These are phyloP conservation scores for Rhabdomys pumilio DNA, from an alignment of 2,797 vertebrate species.

Conservation along the genomic window DNA sequence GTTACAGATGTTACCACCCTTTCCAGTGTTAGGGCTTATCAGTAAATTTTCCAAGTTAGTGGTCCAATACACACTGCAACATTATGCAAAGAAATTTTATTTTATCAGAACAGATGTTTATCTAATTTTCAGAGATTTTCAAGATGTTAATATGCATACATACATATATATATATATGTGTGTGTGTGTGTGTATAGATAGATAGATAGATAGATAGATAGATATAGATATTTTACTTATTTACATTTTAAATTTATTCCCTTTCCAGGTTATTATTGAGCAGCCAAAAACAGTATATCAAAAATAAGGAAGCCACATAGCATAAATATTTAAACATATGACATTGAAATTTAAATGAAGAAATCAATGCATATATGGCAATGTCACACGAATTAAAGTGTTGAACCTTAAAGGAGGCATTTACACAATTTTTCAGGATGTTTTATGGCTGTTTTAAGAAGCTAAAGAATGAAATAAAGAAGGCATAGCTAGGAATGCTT, in stretches of 20 bases:
- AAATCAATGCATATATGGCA: slow-evolving; percentile 69
- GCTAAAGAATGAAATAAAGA: slow-evolving; percentile 59
- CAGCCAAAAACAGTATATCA: slow-evolving; percentile 60
- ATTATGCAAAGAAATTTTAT: slow-evolving; percentile 14
- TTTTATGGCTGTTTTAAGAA: slow-evolving; percentile 74
- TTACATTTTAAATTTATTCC: too few species aligned
- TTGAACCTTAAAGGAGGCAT: slow-evolving; percentile 51
- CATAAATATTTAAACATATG: slow-evolving; percentile 74
- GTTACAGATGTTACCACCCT: too few species aligned
- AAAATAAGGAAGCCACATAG: slow-evolving; percentile 73
- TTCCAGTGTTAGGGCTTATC: background rate
- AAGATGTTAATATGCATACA: slow-evolving; percentile 26
- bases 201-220: too few species aligned
- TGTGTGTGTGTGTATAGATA: too few species aligned
- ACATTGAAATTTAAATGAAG: slow-evolving; percentile 66
- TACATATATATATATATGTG: too few species aligned
- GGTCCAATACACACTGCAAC: background rate
- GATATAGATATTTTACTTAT: too few species aligned
- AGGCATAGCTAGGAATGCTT: background rate
- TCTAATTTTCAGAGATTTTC: slow-evolving; percentile 76
- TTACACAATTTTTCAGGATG: slow-evolving; percentile 56
- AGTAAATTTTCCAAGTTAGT: background rate
- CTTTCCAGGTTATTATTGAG: background rate
- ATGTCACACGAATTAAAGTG: slow-evolving; percentile 45
- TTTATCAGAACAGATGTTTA: slow-evolving; percentile 40